Conservation (phyloP, 1,140 invertebrate genomes). For the Drosophila kikkawai region DNA sequence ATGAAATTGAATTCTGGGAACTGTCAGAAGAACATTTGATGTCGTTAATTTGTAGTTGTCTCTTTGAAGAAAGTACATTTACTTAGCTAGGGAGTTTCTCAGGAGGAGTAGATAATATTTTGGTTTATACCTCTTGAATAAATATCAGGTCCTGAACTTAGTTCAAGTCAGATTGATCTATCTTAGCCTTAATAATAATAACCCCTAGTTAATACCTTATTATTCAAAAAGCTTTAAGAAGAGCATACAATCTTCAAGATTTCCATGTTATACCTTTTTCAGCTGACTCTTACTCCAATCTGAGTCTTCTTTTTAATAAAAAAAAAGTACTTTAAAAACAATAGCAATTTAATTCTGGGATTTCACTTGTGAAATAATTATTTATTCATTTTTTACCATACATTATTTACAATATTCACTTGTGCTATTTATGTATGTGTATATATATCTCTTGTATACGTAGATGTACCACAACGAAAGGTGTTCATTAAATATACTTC, state of each 20-base stretch:
- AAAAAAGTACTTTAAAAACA: background rate
- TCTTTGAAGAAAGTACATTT: background rate
- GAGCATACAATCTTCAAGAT: background rate
- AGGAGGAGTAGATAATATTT: background rate
- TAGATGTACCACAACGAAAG: constrained; percentile 40
- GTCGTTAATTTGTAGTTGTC: background rate
- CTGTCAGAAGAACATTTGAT: constrained; percentile 32
- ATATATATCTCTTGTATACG: constrained; percentile 49
- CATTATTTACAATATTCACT: constrained; percentile 76
- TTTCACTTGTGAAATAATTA: constrained; percentile 51
- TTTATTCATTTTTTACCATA: constrained; percentile 59
- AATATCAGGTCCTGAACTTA: background rate
- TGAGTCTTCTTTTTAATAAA: background rate
- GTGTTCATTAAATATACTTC: constrained; percentile 32
- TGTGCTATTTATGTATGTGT: constrained; percentile 54
- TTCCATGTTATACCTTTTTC: rapidly evolving
- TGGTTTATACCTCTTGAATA: background rate
- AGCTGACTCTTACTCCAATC: background rate
- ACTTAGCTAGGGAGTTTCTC: background rate
- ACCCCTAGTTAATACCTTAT: rapidly evolving
- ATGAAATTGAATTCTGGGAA: constrained; percentile 50
- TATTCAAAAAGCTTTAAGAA: rapidly evolving
- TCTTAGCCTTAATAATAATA: background rate
- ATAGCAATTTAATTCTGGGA: background rate
- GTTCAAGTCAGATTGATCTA: background rate